Conservation (phyloP, 2,797 vertebrate genomes). For the Heteromormyrus szaboi region DNA sequence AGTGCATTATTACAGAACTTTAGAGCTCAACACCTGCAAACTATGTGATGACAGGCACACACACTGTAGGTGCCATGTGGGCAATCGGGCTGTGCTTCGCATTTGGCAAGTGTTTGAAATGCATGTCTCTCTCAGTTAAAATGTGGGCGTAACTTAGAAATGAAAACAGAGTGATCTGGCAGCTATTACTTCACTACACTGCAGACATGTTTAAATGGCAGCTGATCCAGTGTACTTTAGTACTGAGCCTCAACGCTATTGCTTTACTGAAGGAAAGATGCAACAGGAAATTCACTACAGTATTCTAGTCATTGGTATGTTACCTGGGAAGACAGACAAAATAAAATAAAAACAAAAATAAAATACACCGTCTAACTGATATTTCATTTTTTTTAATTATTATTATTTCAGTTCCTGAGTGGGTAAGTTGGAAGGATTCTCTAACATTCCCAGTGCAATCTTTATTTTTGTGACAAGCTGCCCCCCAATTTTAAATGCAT, state of each 20-base stretch:
- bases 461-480: background rate
- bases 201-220: background rate
- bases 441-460: background rate
- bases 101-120: background rate
- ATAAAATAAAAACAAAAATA: background rate
- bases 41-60: constrained; percentile 8
- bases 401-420: background rate
- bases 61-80: background rate
- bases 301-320: background rate
- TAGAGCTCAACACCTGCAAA: constrained; percentile 11
- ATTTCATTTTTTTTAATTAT: background rate
- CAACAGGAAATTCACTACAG: background rate
- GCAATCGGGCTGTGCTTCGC: background rate
- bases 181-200: background rate
- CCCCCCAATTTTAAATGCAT: background rate
- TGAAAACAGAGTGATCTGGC: background rate
- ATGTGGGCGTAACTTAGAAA: background rate
- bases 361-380: background rate
- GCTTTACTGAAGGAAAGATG: background rate
- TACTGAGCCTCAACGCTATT: background rate
- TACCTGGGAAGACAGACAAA: background rate
- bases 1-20: constrained; percentile 1
- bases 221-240: background rate
- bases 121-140: background rate
- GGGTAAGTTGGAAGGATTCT: background rate